These are phyloP conservation scores for Amphilophus citrinellus DNA, from an alignment of 2,113 vertebrate species.

Conservation along the genomic window DNA sequence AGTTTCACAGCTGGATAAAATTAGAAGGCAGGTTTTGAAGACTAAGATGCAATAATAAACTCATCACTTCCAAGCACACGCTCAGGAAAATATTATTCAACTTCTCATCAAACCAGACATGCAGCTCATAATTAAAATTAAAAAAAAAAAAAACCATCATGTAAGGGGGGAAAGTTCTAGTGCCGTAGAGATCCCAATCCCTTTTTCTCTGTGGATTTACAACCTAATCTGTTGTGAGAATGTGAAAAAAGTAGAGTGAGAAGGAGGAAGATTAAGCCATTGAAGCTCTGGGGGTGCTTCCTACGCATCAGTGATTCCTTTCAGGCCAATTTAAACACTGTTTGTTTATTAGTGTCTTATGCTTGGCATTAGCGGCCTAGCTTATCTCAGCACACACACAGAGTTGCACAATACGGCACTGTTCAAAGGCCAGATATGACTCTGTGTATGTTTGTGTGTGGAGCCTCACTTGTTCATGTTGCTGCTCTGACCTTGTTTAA, in stretches of 20 bases:
- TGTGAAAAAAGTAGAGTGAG: slow-evolving; percentile 75
- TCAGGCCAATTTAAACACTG: slow-evolving; percentile 85
- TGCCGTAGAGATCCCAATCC: slow-evolving; percentile 35
- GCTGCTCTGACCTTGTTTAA: slow-evolving; percentile 80
- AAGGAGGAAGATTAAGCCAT: slow-evolving; percentile 83
- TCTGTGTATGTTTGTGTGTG: slow-evolving; percentile 29
- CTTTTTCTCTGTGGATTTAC: slow-evolving; percentile 72
- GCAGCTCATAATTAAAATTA: background rate
- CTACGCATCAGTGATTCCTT: slow-evolving; percentile 80
- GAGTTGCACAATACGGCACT: slow-evolving; percentile 73
- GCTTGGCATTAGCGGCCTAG: slow-evolving; percentile 78
- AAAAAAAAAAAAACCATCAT: slow-evolving; percentile 2
- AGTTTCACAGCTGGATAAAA: too few species aligned
- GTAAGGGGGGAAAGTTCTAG: slow-evolving; percentile 40
- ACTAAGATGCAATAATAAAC: background rate
- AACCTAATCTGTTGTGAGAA: slow-evolving; percentile 82
- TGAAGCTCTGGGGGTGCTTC: slow-evolving; percentile 74
- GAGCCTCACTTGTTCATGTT: slow-evolving; percentile 69
- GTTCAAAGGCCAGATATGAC: slow-evolving; percentile 74
- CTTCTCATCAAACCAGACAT: slow-evolving; percentile 18
- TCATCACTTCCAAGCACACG: background rate
- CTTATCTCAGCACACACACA: slow-evolving; percentile 82
- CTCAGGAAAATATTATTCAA: background rate
- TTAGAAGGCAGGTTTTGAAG: too few species aligned
- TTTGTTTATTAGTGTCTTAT: slow-evolving; percentile 88